Percentiles rank a stretch among this genome's conserved stretches.
These are phyloP conservation scores for Eriosoma lanigerum DNA, from an alignment of 1,140 invertebrate genomes.

Conservation along the genomic window DNA sequence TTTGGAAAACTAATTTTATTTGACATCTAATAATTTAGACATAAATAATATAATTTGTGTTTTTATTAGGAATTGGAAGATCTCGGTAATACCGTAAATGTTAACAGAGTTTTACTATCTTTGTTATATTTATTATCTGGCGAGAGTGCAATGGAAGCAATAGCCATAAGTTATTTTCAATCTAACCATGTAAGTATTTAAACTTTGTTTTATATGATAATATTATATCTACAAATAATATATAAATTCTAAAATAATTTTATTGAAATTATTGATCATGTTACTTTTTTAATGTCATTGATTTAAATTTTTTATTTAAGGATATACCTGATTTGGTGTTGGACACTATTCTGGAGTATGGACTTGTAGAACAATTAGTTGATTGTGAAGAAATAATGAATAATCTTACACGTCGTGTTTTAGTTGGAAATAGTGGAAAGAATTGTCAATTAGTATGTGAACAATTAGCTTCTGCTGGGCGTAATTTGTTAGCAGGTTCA, in stretches of 20 bases:
- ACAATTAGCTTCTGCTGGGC: background rate
- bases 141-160: conserved; percentile 37
- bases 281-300: background rate
- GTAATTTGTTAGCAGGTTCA: conserved; percentile 31
- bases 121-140: conserved; percentile 46
- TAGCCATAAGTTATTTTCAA: conserved; percentile 29
- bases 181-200: conserved; percentile 20
- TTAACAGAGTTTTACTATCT: conserved; percentile 7
- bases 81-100: background rate
- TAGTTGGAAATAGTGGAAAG: conserved; percentile 29
- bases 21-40: background rate
- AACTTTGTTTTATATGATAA: background rate
- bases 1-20: background rate
- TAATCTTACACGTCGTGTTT: conserved; percentile 13
- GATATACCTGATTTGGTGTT: conserved; percentile 37
- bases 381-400: conserved; percentile 39
- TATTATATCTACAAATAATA: background rate
- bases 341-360: conserved; percentile 44
- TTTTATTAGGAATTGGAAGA: conserved; percentile 35
- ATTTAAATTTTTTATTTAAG: background rate
- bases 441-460: conserved; percentile 40
- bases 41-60: background rate
- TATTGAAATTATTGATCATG: too few species aligned
- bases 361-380: conserved; percentile 26
- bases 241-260: too few species aligned